These are phyloP conservation scores for Agriotes lineatus DNA, from an alignment of 2,888 invertebrate species.

Conservation along the genomic window DNA sequence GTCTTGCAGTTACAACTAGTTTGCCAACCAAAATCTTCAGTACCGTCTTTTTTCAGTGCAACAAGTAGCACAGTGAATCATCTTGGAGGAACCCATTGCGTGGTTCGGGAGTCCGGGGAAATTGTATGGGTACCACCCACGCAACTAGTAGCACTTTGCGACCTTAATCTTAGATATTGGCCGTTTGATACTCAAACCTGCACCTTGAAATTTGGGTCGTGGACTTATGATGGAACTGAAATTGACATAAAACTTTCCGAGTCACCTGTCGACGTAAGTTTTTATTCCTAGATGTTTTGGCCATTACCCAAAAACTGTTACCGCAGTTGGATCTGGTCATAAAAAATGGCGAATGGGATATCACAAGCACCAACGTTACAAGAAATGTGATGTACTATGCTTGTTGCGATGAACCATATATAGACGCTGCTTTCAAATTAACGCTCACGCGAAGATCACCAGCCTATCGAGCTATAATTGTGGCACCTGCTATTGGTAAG, in stretches of 20 bases:
- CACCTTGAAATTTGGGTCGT: slow-evolving; percentile 78
- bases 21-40: slow-evolving; percentile 17
- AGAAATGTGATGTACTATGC: slow-evolving; percentile 65
- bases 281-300: background rate
- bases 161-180: slow-evolving; percentile 78
- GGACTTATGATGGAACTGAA: slow-evolving; percentile 75
- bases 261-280: slow-evolving; percentile 26
- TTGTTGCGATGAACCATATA: slow-evolving; percentile 72
- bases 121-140: slow-evolving; percentile 78
- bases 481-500: slow-evolving; percentile 74
- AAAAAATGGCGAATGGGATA: slow-evolving; percentile 67
- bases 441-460: slow-evolving; percentile 70
- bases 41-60: slow-evolving; percentile 66
- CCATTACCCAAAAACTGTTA: background rate
- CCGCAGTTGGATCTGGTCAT: slow-evolving; percentile 57
- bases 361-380: slow-evolving; percentile 64
- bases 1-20: slow-evolving; percentile 53
- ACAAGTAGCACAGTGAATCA: slow-evolving; percentile 72
- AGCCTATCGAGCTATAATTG: slow-evolving; percentile 72
- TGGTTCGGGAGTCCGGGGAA: slow-evolving; percentile 68
- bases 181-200: slow-evolving; percentile 81
- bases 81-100: slow-evolving; percentile 71
- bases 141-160: slow-evolving; percentile 75
- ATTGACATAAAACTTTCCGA: slow-evolving; percentile 64
- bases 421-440: slow-evolving; percentile 68